These are phyloP conservation scores for Myoxocephalus aenaeus DNA, from an alignment of 2,797 vertebrate species.

Conservation along the genomic window DNA sequence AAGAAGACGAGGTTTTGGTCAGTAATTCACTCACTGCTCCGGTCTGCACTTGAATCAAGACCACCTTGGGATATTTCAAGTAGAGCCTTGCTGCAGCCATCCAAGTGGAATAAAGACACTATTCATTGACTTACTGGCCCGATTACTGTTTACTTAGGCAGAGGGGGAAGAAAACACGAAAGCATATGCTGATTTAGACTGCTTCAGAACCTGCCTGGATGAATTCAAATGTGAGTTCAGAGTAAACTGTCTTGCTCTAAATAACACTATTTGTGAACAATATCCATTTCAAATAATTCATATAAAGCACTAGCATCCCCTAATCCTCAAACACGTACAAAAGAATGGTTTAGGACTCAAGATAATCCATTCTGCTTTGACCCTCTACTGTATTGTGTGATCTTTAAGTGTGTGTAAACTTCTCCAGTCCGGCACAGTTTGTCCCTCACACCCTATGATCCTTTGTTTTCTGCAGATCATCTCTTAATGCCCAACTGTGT, in stretches of 20 bases:
- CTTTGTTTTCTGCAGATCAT: slow-evolving; percentile 69
- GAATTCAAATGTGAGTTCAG: slow-evolving; percentile 49
- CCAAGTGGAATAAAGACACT: slow-evolving; percentile 75
- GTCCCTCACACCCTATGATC: slow-evolving; percentile 47
- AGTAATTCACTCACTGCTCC: slow-evolving; percentile 53
- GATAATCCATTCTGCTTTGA: slow-evolving; percentile 25
- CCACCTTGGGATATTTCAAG: slow-evolving; percentile 74
- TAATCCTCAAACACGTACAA: not conserved
- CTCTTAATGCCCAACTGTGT: slow-evolving; percentile 56
- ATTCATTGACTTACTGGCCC: slow-evolving; percentile 76
- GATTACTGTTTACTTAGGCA: slow-evolving; percentile 74
- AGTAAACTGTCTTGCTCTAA: slow-evolving; percentile 28
- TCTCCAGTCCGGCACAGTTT: slow-evolving; percentile 31
- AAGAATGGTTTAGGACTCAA: not conserved
- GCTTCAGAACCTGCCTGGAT: slow-evolving; percentile 39
- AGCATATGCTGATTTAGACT: slow-evolving; percentile 76
- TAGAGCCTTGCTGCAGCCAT: slow-evolving; percentile 53
- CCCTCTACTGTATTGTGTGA: slow-evolving; percentile 17
- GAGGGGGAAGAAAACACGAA: slow-evolving; percentile 74
- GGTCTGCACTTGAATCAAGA: slow-evolving; percentile 55
- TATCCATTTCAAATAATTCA: slow-evolving; percentile 28
- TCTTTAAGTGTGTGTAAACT: slow-evolving; percentile 34
- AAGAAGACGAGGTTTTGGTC: slow-evolving; percentile 46
- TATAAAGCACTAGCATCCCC: not conserved
- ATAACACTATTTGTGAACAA: slow-evolving; percentile 25